Evolutionary conservation across 2,797 vertebrate genomes (phyloP).

Genomic region (Notolepis coatsorum): DNA sequence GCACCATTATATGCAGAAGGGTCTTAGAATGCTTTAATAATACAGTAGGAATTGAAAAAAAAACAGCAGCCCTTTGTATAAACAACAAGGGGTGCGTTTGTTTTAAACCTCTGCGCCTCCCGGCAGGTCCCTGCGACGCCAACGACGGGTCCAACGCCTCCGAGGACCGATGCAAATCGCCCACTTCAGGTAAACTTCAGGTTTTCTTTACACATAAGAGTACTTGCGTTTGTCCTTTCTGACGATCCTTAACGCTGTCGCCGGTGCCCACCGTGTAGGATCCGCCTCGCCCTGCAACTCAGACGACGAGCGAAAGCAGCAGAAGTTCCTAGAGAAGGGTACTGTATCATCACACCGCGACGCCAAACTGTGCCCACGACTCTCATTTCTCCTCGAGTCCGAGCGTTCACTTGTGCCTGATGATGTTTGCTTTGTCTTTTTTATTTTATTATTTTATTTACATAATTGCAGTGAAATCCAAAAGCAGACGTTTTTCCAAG

Average conservation of each 20-base stretch:
- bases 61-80: background rate
- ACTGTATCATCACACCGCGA: constrained; percentile 73
- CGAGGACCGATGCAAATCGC: constrained; percentile 97
- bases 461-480: constrained; percentile 95
- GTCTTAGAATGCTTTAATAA: no score
- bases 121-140: constrained; percentile 89
- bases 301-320: constrained; percentile 92
- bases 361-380: background rate
- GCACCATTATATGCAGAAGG: no score
- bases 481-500: constrained; percentile 99
- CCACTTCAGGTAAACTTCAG: constrained; percentile 90
- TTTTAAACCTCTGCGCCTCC: constrained; percentile 36
- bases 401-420: constrained; percentile 58
- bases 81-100: constrained; percentile 4
- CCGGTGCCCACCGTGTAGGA: constrained; percentile 81
- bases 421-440: constrained; percentile 79
- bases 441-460: no score
- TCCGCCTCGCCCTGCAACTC: constrained; percentile 92
- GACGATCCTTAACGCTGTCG: no score
- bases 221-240: constrained; percentile 3
- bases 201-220: background rate
- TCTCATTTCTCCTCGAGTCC: constrained; percentile 33
- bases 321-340: constrained; percentile 97
- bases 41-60: background rate
- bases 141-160: constrained; percentile 86